phyloP scores from a whole-genome alignment of 2,113 vertebrate genomes.

The Papio anubis region DNA sequence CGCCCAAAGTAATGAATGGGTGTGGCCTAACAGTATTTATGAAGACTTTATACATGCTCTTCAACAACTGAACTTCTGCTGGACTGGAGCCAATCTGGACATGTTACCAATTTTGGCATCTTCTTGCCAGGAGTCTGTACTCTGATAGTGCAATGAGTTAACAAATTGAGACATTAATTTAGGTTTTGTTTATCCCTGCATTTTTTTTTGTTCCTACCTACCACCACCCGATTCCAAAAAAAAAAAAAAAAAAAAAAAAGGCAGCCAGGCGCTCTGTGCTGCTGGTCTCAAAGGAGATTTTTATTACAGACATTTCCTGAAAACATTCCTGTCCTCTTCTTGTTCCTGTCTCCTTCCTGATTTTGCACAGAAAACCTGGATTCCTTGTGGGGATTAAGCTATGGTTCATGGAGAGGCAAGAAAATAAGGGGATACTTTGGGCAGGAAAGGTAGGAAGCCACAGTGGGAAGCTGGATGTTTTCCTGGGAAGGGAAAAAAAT shows the following conservation, averaged over 20 bases:
- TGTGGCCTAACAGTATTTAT: not conserved
- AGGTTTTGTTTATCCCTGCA: not conserved
- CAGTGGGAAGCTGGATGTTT: not conserved
- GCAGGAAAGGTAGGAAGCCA: not conserved
- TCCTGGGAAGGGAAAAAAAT: not conserved
- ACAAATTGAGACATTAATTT: not conserved
- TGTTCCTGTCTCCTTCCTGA: not conserved
- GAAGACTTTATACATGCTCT: not conserved
- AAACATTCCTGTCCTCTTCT: not conserved
- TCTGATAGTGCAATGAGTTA: not conserved
- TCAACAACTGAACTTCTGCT: not conserved
- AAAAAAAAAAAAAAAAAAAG: not conserved
- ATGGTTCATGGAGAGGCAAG: not conserved
- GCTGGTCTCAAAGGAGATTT: not conserved
- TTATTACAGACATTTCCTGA: not conserved
- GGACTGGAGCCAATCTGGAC: not conserved
- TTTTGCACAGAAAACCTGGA: not conserved
- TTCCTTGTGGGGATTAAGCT: not conserved
- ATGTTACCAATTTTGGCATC: not conserved
- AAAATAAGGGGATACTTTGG: not conserved
- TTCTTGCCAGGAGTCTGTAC: not conserved
- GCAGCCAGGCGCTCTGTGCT: not conserved
- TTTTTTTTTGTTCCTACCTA: not conserved
- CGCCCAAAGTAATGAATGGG: slow-evolving; percentile 28
- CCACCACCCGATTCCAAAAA: not conserved